A percentile compares a stretch with the other conserved stretches of the same genome.
phyloP scores from a whole-genome alignment of 2,888 invertebrate genomes.

The Caenorhabditis zanzibari region DNA sequence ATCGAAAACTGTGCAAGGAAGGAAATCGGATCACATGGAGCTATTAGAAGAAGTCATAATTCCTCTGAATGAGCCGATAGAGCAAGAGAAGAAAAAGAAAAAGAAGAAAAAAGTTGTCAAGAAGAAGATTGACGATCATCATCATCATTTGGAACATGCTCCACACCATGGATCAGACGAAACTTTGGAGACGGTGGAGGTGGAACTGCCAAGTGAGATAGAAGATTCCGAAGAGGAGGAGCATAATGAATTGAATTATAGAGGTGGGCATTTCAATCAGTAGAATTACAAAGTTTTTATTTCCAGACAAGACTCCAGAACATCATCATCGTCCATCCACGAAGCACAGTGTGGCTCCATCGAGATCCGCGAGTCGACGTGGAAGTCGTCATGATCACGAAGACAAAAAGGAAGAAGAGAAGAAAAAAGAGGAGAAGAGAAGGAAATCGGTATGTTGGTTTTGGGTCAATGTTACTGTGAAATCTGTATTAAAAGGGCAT shows the following conservation, averaged over 20 bases:
- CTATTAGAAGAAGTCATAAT: slow-evolving; percentile 29
- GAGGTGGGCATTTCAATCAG: neutral
- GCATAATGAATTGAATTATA: neutral
- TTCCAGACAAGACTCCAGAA: slow-evolving; percentile 1
- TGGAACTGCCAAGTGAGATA: slow-evolving; percentile 57
- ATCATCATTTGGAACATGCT: neutral
- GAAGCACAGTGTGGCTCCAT: slow-evolving; percentile 18
- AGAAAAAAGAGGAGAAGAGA: slow-evolving; percentile 43
- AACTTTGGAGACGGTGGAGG: slow-evolving; percentile 46
- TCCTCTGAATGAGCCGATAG: slow-evolving; percentile 40
- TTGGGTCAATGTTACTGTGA: neutral
- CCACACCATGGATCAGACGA: slow-evolving; percentile 35
- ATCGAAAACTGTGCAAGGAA: slow-evolving; percentile 38
- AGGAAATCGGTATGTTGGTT: slow-evolving; percentile 31
- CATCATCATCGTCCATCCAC: slow-evolving; percentile 15
- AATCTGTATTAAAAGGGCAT: neutral
- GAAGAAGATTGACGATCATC: slow-evolving; percentile 19
- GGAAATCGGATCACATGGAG: slow-evolving; percentile 17
- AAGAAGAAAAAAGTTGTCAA: slow-evolving; percentile 42
- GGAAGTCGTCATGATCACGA: slow-evolving; percentile 27
- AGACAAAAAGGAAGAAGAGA: slow-evolving; percentile 15
- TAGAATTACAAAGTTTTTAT: neutral
- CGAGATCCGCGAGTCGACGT: slow-evolving; percentile 36
- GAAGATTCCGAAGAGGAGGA: slow-evolving; percentile 59
- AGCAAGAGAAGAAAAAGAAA: slow-evolving; percentile 20